Conservation (phyloP, 1,140 invertebrate species). For the Bombus polaris region DNA sequence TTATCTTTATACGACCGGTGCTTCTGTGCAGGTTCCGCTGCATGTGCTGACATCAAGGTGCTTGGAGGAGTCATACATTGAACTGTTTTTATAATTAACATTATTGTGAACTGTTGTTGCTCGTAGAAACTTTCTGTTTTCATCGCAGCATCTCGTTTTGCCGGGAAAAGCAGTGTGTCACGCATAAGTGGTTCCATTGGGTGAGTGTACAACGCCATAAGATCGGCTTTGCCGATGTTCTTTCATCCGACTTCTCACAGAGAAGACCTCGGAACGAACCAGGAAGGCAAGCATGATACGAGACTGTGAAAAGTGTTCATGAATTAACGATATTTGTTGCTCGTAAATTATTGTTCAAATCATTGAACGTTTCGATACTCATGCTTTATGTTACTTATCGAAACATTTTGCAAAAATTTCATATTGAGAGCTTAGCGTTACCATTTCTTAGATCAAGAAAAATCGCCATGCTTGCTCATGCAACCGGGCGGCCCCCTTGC, state of each 20-base stretch:
- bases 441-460: constrained; percentile 58
- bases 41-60: constrained; percentile 76
- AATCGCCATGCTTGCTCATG: constrained; percentile 75
- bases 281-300: constrained; percentile 41
- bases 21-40: constrained; percentile 69
- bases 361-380: not conserved
- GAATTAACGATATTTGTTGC: not conserved
- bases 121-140: constrained; percentile 38
- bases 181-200: constrained; percentile 39
- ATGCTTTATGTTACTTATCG: not conserved
- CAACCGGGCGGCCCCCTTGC: constrained; percentile 66
- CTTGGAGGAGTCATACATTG: constrained; percentile 61
- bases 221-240: constrained; percentile 54
- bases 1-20: constrained; percentile 53
- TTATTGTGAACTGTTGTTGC: constrained; percentile 65
- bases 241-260: constrained; percentile 44
- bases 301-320: constrained; percentile 1
- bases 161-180: constrained; percentile 39
- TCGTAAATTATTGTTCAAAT: not conserved
- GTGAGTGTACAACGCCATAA: constrained; percentile 57
- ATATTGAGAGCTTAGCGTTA: constrained; percentile 23
- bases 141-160: constrained; percentile 34
- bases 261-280: constrained; percentile 15
- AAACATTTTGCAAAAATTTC: not conserved
- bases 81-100: constrained; percentile 75